Base-by-base conservation (phyloP, 2,113 vertebrate species). In the Seriola aureovittata region DNA sequence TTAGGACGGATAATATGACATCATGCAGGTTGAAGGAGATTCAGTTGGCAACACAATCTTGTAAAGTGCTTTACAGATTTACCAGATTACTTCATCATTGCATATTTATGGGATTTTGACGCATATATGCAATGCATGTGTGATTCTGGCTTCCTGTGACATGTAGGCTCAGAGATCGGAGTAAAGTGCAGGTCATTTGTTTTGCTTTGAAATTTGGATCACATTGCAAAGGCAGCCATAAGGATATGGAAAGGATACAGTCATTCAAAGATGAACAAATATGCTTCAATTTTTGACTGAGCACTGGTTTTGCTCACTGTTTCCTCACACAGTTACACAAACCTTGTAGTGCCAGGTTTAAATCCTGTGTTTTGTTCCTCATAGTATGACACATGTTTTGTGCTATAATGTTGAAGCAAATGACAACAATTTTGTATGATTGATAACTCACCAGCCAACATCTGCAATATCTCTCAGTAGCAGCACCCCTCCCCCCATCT, bases 11-110 rank as follows among this genome's bases (percentile, higher is more conserved):
- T 77, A 81, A 40, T 68, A 79, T 88, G 79, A 91, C 86, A 89
- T 89, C 85, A 93, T 80, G 38, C 50, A 80, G 81, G 78, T 71
- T 75, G 72, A 86, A 81, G 85, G 85, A 67, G 78, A 84, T 80
- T 78, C 71, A 38, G 70, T 74, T 81, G 66, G 67, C 46, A 70
- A 68, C 32, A 44, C 84, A 93, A 94, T 91, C 81, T 81, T 42
- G 50, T 82, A 85, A 90, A 89, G 84, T 88, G 90, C 84, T 85
- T 86, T 72, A 50, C 40, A 59, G 62, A 76, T 81, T 90, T 85
- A 82, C 54, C 85, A 60, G 59, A 88, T 91, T 90, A 69, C 59
- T 80, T 69, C 19, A 78, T 86, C 57, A 82, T 65, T 72, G 74
- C 66, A 79, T 81, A 6, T 86, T 87, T 85, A 85, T 84, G 59